Conservation (phyloP, 2,888 invertebrate species). For the Tachina lurida region DNA sequence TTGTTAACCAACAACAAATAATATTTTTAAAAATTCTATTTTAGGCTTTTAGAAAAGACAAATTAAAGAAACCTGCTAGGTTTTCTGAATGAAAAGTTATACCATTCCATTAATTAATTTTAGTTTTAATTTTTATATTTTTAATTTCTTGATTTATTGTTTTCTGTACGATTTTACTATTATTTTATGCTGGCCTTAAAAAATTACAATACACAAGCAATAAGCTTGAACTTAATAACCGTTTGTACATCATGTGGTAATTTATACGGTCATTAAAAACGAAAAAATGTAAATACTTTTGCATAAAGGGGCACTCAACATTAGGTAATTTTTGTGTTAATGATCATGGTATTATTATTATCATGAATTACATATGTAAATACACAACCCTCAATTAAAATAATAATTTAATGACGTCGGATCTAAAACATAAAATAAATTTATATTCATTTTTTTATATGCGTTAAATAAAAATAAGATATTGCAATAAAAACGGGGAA, state of each 20-base stretch:
- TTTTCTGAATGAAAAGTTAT: too few species aligned
- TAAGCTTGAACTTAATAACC: neutral
- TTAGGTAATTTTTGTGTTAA: neutral
- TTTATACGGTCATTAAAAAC: neutral
- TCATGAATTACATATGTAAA: too few species aligned
- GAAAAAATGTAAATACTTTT: slow-evolving; percentile 11
- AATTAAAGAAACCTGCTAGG: too few species aligned
- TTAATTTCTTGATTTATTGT: neutral
- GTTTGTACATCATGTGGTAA: neutral
- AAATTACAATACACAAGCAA: neutral
- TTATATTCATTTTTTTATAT: too few species aligned
- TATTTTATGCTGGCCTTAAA: slow-evolving; percentile 34
- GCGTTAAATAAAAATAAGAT: too few species aligned
- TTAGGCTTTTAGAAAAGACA: too few species aligned
- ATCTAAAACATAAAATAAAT: too few species aligned
- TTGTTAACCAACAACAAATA: too few species aligned
- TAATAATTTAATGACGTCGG: too few species aligned
- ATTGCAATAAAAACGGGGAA: too few species aligned
- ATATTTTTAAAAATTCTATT: too few species aligned
- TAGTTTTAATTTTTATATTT: neutral
- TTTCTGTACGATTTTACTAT: slow-evolving; percentile 1
- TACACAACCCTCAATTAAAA: too few species aligned
- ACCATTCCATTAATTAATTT: neutral
- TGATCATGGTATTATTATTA: neutral
- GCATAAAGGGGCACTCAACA: neutral